Conservation (phyloP, 2,797 vertebrate genomes). For the Staurois parvus region DNA sequence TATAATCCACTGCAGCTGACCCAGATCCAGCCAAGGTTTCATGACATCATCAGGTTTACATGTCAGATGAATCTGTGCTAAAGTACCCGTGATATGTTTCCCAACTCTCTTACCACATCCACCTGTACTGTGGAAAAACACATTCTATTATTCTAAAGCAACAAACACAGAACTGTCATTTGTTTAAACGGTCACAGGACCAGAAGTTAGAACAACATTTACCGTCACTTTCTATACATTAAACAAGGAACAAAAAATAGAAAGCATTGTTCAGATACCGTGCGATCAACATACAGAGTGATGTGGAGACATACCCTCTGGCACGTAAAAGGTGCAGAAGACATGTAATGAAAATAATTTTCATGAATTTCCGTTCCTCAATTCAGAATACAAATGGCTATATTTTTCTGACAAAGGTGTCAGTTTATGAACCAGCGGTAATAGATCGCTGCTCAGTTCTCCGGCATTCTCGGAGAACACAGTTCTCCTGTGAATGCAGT, state of each 20-base stretch:
- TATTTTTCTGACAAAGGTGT: too few species aligned
- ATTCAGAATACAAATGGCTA: neutral
- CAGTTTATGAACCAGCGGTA: too few species aligned
- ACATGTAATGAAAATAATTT: neutral
- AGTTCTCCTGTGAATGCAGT: too few species aligned
- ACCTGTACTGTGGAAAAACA: neutral
- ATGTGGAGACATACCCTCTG: neutral
- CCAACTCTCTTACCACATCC: neutral
- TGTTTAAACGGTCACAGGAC: neutral
- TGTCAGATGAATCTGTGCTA: neutral
- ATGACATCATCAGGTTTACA: neutral
- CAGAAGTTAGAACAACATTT: neutral
- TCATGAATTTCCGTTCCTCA: neutral
- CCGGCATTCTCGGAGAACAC: too few species aligned
- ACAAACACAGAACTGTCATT: neutral
- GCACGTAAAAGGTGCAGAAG: neutral
- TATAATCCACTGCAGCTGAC: neutral
- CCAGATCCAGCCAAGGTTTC: neutral
- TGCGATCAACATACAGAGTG: neutral
- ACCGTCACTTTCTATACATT: slow-evolving; percentile 35
- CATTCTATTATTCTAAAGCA: neutral
- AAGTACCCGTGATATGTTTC: neutral
- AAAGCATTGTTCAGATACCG: neutral
- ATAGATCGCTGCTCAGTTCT: too few species aligned
- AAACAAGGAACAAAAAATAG: neutral